A percentile compares a stretch with the other conserved stretches of the same genome.
phyloP scores from a whole-genome alignment of 2,888 invertebrate genomes.

The Embidobia sp. region DNA sequence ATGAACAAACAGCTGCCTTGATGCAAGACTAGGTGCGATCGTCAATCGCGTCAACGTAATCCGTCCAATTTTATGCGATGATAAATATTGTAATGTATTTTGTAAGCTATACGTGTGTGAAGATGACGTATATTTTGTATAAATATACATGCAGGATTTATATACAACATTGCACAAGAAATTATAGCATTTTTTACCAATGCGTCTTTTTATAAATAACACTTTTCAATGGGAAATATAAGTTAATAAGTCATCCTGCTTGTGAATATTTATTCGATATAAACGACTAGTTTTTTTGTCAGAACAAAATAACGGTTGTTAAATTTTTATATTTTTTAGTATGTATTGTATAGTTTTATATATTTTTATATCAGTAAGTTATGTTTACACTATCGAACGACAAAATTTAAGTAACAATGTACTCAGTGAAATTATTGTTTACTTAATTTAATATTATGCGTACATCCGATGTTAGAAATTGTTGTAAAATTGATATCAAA shows the following conservation, averaged over 20 bases:
- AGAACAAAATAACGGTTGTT: too few relatives aligned
- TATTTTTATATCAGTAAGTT: conserved; percentile 35
- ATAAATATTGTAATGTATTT: conserved; percentile 5
- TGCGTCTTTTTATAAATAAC: too few relatives aligned
- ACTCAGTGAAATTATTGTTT: too few relatives aligned
- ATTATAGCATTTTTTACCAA: background rate
- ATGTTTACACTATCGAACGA: too few relatives aligned
- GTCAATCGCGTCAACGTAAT: conserved; percentile 18
- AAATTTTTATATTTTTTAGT: conserved; percentile 20
- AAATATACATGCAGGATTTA: background rate
- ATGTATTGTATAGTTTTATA: conserved; percentile 35
- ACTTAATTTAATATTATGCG: too few relatives aligned
- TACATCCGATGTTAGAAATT: too few relatives aligned
- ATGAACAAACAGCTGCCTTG: conserved; percentile 17
- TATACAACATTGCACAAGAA: background rate
- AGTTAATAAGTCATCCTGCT: too few relatives aligned
- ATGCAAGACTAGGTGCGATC: conserved; percentile 24
- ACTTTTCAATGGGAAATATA: too few relatives aligned
- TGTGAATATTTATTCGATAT: too few relatives aligned
- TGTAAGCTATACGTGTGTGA: conserved; percentile 3
- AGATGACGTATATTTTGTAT: conserved; percentile 18
- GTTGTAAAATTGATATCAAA: too few relatives aligned
- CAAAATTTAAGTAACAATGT: background rate
- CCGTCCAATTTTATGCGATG: conserved; percentile 22
- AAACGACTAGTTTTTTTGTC: too few relatives aligned